Conservation (phyloP, 2,797 vertebrate genomes). For the Falco peregrinus region DNA sequence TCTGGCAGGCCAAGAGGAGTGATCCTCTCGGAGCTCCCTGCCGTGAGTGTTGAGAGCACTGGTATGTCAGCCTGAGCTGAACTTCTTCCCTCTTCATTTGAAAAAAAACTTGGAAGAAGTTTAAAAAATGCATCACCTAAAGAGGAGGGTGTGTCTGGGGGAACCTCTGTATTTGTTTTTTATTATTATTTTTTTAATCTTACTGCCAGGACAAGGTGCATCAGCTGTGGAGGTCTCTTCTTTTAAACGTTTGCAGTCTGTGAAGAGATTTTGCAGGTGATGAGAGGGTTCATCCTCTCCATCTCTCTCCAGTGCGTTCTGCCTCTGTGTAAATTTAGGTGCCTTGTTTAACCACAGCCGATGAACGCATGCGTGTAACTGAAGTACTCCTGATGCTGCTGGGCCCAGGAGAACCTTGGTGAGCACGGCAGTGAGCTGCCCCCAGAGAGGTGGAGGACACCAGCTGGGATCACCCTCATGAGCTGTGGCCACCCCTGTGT, state of each 20-base stretch:
- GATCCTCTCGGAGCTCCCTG: not conserved
- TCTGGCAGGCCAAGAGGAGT: fast-evolving
- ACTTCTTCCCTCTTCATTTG: conserved; percentile 19
- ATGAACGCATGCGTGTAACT: not conserved
- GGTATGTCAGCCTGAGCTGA: not conserved
- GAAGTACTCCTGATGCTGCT: not conserved
- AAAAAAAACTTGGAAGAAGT: conserved; percentile 23
- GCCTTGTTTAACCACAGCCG: not conserved
- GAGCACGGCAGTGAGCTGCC: fast-evolving
- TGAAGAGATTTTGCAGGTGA: not conserved
- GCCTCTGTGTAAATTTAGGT: not conserved
- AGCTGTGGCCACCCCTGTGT: not conserved
- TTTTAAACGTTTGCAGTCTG: not conserved
- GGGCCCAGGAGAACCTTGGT: not conserved
- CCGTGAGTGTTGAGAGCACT: not conserved
- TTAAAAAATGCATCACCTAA: conserved; percentile 12
- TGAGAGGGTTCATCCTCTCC: not conserved
- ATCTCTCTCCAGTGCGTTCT: not conserved
- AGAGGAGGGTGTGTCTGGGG: not conserved
- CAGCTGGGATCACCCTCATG: not conserved
- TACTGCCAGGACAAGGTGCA: conserved; percentile 23
- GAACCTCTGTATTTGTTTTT: not conserved
- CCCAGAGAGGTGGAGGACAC: not conserved
- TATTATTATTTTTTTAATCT: not conserved
- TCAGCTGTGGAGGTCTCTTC: not conserved